These are phyloP conservation scores for Phortica variegata DNA, from an alignment of 1,140 invertebrate species.

Conservation along the genomic window DNA sequence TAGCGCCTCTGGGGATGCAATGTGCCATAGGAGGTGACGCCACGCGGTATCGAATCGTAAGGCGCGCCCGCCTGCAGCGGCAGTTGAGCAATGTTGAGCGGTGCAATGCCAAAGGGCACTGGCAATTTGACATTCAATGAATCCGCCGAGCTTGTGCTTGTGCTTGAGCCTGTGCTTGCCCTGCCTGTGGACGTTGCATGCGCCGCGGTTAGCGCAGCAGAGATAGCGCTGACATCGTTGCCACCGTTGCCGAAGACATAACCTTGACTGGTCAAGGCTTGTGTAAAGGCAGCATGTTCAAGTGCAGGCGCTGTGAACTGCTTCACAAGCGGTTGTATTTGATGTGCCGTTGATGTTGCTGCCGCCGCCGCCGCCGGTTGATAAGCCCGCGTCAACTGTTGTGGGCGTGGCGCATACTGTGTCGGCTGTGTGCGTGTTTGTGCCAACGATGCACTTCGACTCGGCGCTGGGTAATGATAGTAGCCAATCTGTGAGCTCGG, in stretches of 20 bases:
- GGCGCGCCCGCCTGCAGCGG: conserved; percentile 46
- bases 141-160: conserved; percentile 21
- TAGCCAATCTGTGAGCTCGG: conserved; percentile 40
- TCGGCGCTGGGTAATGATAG: conserved; percentile 42
- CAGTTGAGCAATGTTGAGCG: conserved; percentile 41
- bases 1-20: conserved; percentile 41
- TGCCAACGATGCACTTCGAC: conserved; percentile 1
- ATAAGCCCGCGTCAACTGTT: too few relatives aligned
- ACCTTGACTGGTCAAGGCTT: conserved; percentile 43
- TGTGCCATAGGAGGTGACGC: conserved; percentile 47
- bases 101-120: conserved; percentile 41
- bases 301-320: conserved; percentile 35
- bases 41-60: conserved; percentile 35
- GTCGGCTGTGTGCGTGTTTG: not conserved
- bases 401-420: not conserved
- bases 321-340: not conserved
- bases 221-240: conserved; percentile 4
- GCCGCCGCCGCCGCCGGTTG: conserved; percentile 8
- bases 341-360: conserved; percentile 26
- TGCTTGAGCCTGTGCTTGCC: conserved; percentile 1
- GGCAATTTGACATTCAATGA: conserved; percentile 47
- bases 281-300: conserved; percentile 46
- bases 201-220: not conserved
- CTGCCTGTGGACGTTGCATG: not conserved
- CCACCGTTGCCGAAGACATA: conserved; percentile 31